Conservation (phyloP, 2,888 invertebrate species). For the Drosophila mercatorum region DNA sequence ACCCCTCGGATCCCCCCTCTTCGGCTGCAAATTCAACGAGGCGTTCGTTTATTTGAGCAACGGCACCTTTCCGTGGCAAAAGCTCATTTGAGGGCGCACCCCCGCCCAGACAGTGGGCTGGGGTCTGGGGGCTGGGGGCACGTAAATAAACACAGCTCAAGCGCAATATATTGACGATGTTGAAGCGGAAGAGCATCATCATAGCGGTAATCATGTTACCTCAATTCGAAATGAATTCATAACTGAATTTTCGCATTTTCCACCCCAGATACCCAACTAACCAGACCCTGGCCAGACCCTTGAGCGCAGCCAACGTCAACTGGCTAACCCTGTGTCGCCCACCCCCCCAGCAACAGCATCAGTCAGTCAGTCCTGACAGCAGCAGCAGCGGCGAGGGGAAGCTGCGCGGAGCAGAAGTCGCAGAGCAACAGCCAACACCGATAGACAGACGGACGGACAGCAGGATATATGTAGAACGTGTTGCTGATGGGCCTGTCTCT, state of each 20-base stretch:
- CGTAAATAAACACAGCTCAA: slow-evolving; percentile 77
- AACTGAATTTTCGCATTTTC: slow-evolving; percentile 83
- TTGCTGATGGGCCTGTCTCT: slow-evolving; percentile 44
- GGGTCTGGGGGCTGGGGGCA: slow-evolving; percentile 26
- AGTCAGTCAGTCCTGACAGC: neutral
- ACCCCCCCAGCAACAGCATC: slow-evolving; percentile 6
- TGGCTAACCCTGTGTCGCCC: slow-evolving; percentile 52
- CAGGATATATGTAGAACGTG: slow-evolving; percentile 53
- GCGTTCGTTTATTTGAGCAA: slow-evolving; percentile 75
- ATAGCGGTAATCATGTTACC: slow-evolving; percentile 84
- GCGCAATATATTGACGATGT: slow-evolving; percentile 76
- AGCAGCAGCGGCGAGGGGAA: neutral
- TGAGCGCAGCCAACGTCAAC: slow-evolving; percentile 51
- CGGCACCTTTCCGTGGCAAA: slow-evolving; percentile 75
- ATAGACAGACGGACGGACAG: slow-evolving; percentile 21
- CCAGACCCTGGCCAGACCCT: slow-evolving; percentile 36
- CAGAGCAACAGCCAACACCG: slow-evolving; percentile 27
- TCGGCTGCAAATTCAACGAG: slow-evolving; percentile 64
- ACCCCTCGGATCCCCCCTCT: slow-evolving; percentile 28
- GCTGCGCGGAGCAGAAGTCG: neutral
- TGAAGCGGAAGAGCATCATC: slow-evolving; percentile 79
- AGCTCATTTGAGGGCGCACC: slow-evolving; percentile 63
- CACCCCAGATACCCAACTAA: slow-evolving; percentile 42
- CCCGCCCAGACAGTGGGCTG: neutral
- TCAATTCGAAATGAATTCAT: slow-evolving; percentile 84